Conservation (phyloP, 2,113 vertebrate genomes). For the Zingel zingel region DNA sequence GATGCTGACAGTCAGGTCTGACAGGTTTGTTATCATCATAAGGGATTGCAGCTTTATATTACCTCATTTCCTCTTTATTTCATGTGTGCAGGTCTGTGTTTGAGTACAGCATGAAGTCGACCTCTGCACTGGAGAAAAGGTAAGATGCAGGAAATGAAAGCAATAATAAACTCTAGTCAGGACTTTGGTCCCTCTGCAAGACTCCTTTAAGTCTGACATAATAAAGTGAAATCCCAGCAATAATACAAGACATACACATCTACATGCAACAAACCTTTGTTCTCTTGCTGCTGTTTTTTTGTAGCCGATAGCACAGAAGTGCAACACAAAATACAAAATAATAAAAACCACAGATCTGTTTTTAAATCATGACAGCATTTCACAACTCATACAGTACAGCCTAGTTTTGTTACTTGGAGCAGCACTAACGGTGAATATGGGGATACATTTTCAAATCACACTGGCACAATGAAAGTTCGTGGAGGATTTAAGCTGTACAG, state of each 20-base stretch:
- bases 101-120: neutral
- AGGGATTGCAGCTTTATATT: neutral
- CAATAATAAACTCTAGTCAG: conserved; percentile 19
- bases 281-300: neutral
- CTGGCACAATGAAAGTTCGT: neutral
- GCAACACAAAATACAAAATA: neutral
- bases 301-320: neutral
- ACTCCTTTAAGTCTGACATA: neutral
- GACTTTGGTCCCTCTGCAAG: neutral
- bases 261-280: neutral
- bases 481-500: neutral
- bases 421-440: neutral
- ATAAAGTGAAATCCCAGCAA: conserved; percentile 3
- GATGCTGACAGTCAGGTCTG: neutral
- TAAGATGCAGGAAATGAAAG: conserved; percentile 51
- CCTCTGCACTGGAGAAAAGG: neutral
- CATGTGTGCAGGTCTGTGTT: neutral
- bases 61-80: neutral
- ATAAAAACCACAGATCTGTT: neutral
- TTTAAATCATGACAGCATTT: neutral
- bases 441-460: neutral
- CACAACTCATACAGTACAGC: neutral
- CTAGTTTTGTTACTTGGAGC: neutral
- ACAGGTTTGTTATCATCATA: neutral
- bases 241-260: neutral